These are phyloP conservation scores for Magallana nippona DNA, from an alignment of 2,888 invertebrate species.

Conservation along the genomic window DNA sequence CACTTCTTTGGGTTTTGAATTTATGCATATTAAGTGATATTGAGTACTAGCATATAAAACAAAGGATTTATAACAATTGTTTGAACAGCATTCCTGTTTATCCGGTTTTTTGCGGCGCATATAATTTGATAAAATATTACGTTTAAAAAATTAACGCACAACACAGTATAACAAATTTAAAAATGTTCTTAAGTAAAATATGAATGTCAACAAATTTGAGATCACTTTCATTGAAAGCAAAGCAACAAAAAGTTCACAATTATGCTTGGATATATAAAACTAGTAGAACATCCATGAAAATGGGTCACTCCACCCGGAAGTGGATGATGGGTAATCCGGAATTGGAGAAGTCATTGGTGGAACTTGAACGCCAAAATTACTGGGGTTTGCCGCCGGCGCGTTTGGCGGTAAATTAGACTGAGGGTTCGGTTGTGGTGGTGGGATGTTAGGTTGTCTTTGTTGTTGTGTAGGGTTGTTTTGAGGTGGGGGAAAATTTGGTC, in stretches of 20 bases:
- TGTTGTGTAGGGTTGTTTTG: neutral
- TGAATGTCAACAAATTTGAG: neutral
- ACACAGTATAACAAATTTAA: no score
- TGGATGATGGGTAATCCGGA: neutral
- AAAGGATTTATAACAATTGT: no score
- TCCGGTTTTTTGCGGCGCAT: no score
- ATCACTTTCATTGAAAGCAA: slow-evolving; percentile 33
- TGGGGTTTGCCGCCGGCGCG: neutral
- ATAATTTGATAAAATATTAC: no score
- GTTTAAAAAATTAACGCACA: no score
- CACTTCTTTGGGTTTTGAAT: no score
- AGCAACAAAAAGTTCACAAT: neutral
- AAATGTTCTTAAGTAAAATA: no score
- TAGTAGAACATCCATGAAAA: slow-evolving; percentile 17
- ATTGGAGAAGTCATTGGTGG: slow-evolving; percentile 1
- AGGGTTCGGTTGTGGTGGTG: neutral
- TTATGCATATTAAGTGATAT: no score
- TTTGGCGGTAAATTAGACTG: neutral
- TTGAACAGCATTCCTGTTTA: no score
- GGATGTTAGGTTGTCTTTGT: neutral
- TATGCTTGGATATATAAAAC: neutral
- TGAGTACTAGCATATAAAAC: no score
- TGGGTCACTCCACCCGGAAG: neutral
- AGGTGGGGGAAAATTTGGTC: neutral
- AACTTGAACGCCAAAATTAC: neutral